These are phyloP conservation scores for Benitochromis conjunctus DNA, from an alignment of 2,113 vertebrate species.

Conservation along the genomic window DNA sequence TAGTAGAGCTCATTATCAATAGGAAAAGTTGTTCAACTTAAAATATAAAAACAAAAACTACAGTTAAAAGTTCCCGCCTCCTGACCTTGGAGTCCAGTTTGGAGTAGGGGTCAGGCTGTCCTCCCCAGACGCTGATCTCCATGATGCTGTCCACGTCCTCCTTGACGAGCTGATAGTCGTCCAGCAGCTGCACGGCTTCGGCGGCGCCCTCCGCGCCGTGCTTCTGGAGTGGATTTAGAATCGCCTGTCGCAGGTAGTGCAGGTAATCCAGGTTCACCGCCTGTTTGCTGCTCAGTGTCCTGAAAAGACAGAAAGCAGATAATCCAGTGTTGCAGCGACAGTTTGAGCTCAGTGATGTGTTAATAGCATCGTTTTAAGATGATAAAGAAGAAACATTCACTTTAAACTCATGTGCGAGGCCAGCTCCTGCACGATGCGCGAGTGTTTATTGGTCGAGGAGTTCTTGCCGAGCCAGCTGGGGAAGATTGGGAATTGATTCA, in stretches of 20 bases:
- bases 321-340: neutral
- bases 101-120: constrained; percentile 85
- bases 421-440: constrained; percentile 88
- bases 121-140: constrained; percentile 89
- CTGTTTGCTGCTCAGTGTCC: constrained; percentile 83
- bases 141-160: constrained; percentile 95
- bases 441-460: constrained; percentile 86
- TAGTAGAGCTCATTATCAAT: neutral
- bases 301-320: constrained; percentile 38
- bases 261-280: constrained; percentile 90
- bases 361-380: neutral
- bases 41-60: neutral
- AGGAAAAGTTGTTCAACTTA: neutral
- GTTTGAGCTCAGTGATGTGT: neutral
- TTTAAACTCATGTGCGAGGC: constrained; percentile 90
- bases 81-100: constrained; percentile 92
- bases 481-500: constrained; percentile 91
- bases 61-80: neutral
- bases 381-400: constrained; percentile 62
- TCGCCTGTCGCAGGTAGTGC: constrained; percentile 76
- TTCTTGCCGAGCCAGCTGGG: constrained; percentile 94
- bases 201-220: constrained; percentile 80
- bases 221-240: constrained; percentile 80
- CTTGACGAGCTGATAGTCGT: constrained; percentile 87
- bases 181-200: constrained; percentile 81